phyloP scores from a whole-genome alignment of 2,888 invertebrate species.

The Tetragonula carbonaria region DNA sequence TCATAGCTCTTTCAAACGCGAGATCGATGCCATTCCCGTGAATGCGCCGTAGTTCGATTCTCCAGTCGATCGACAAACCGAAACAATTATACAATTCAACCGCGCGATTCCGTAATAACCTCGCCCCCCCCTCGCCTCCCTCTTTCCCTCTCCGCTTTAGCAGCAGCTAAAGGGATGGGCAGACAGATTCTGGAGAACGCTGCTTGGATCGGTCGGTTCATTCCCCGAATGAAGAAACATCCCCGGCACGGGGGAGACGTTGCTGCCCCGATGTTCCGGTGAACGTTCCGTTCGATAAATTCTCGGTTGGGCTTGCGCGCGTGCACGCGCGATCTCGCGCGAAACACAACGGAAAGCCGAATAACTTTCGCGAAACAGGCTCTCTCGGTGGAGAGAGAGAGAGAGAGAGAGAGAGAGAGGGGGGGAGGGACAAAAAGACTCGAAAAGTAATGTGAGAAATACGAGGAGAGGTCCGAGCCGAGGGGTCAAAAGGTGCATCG shows the following conservation, averaged over 20 bases:
- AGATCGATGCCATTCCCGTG: neutral
- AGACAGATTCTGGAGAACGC: neutral
- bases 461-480: constrained; percentile 65
- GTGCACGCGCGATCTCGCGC: constrained; percentile 31
- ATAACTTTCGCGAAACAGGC: constrained; percentile 50
- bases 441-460: constrained; percentile 78
- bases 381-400: neutral
- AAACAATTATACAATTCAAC: constrained; percentile 20
- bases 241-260: constrained; percentile 6
- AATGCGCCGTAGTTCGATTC: neutral
- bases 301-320: constrained; percentile 23
- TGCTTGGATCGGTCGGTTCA: neutral
- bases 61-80: constrained; percentile 8
- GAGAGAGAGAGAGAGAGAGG: constrained; percentile 24
- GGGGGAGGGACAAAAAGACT: constrained; percentile 38
- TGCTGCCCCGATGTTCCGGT: constrained; percentile 3
- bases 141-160: no score
- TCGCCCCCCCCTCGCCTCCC: no score
- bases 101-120: neutral
- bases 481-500: constrained; percentile 70
- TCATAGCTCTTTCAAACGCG: constrained; percentile 25
- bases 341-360: constrained; percentile 47
- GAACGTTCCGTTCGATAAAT: constrained; percentile 65
- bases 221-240: constrained; percentile 55
- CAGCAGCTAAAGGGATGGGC: no score